These are phyloP conservation scores for Telmatherina bonti DNA, from an alignment of 2,797 vertebrate genomes.

Conservation along the genomic window DNA sequence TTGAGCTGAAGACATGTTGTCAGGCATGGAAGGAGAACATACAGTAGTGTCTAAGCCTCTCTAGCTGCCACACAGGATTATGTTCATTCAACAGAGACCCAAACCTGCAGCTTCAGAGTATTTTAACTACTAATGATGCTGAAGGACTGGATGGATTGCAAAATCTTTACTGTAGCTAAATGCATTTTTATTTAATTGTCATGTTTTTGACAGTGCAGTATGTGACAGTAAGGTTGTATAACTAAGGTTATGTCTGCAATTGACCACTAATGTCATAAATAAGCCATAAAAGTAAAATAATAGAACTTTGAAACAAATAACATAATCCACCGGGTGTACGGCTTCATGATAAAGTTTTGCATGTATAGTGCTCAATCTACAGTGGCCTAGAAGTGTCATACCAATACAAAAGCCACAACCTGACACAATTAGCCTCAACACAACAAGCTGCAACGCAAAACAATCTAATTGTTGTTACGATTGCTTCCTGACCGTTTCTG, in stretches of 20 bases:
- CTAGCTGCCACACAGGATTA: slow-evolving; percentile 61
- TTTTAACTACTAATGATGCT: slow-evolving; percentile 47
- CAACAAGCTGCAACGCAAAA: no score
- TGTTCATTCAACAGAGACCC: slow-evolving; percentile 22
- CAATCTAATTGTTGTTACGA: no score
- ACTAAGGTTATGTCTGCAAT: slow-evolving; percentile 17
- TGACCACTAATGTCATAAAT: not conserved
- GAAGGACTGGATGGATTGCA: slow-evolving; percentile 20
- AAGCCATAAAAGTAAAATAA: not conserved
- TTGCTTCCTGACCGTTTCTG: no score
- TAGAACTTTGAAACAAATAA: slow-evolving; percentile 4
- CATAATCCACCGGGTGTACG: no score
- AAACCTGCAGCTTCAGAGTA: slow-evolving; percentile 47
- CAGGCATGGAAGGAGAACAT: slow-evolving; percentile 41
- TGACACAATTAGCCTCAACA: no score
- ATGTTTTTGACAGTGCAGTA: slow-evolving; percentile 5
- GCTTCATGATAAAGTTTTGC: slow-evolving; percentile 59
- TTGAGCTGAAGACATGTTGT: slow-evolving; percentile 39
- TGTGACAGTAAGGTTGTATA: slow-evolving; percentile 1
- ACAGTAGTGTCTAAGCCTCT: slow-evolving; percentile 46
- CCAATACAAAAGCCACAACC: no score
- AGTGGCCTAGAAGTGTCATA: no score
- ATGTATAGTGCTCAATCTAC: slow-evolving; percentile 32
- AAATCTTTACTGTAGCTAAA: slow-evolving; percentile 37
- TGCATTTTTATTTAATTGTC: not conserved